Percentiles rank a stretch among this genome's conserved stretches.
Conservation (phyloP, 2,888 invertebrate genomes). For the Tetheella fluctuosa region DNA sequence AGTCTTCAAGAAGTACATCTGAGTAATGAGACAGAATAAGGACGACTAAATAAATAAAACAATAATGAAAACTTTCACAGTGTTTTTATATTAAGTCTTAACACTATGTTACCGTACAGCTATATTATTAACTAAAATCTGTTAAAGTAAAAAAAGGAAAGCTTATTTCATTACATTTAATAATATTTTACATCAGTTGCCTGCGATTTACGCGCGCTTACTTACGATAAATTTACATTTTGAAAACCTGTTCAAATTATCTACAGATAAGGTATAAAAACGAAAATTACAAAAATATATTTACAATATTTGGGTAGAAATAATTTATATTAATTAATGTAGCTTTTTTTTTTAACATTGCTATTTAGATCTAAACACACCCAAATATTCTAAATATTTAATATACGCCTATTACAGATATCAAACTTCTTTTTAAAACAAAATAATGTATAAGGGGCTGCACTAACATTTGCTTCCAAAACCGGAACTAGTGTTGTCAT, state of each 20-base stretch:
- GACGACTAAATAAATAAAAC: constrained; percentile 2
- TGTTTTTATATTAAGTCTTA: constrained; percentile 41
- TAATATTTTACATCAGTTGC: constrained; percentile 13
- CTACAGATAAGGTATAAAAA: neutral
- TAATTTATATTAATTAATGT: neutral
- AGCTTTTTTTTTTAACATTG: neutral
- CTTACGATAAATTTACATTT: neutral
- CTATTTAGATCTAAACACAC: neutral
- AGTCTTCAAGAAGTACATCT: too few relatives aligned
- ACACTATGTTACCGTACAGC: constrained; percentile 29
- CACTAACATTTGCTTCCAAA: too few relatives aligned
- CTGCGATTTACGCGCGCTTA: neutral
- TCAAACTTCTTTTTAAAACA: neutral
- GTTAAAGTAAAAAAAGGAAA: constrained; percentile 18
- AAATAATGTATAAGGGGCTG: too few relatives aligned
- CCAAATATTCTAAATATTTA: neutral
- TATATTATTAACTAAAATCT: constrained; percentile 20
- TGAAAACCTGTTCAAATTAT: constrained; percentile 1
- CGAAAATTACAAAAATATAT: neutral
- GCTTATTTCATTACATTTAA: constrained; percentile 13
- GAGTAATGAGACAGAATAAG: too few relatives aligned
- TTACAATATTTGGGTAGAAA: neutral
- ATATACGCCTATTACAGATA: neutral
- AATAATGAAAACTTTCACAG: constrained; percentile 3
- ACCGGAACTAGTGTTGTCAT: too few relatives aligned